A percentile compares a stretch with the other conserved stretches of the same genome.
phyloP scores from a whole-genome alignment of 1,140 invertebrate genomes.

The Lordiphosa mommai region DNA sequence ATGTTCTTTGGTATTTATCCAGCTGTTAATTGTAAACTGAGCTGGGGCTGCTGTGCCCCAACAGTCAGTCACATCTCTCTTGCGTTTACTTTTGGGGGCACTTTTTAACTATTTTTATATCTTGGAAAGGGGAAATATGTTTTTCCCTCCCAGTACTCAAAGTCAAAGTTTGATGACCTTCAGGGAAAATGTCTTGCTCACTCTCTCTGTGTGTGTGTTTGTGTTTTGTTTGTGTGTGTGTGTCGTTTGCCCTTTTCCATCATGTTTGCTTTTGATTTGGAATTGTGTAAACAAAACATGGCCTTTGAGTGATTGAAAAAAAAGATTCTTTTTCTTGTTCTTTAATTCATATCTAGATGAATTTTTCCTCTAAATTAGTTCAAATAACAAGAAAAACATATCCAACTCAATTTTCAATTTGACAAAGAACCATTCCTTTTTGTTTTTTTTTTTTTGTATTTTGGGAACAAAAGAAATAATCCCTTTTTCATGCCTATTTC shows the following conservation, averaged over 20 bases:
- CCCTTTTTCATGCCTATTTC: conserved; percentile 7
- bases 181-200: conserved; percentile 34
- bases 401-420: no score
- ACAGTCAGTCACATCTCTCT: conserved; percentile 16
- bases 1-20: conserved; percentile 53
- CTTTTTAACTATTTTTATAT: conserved; percentile 55
- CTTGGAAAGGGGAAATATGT: conserved; percentile 8
- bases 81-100: conserved; percentile 16
- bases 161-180: conserved; percentile 68
- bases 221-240: not conserved
- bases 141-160: not conserved
- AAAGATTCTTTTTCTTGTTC: no score
- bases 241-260: conserved; percentile 1
- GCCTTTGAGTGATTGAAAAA: no score
- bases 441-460: no score
- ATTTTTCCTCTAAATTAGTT: no score
- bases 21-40: conserved; percentile 68
- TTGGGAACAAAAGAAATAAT: conserved; percentile 13
- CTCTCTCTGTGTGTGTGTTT: not conserved
- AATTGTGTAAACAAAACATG: not conserved
- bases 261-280: not conserved
- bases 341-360: no score
- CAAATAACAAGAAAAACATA: no score
- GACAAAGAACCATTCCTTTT: no score
- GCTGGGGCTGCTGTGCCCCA: not conserved